phyloP scores from a whole-genome alignment of 2,113 vertebrate genomes.

The Urocynchramus pylzowi region DNA sequence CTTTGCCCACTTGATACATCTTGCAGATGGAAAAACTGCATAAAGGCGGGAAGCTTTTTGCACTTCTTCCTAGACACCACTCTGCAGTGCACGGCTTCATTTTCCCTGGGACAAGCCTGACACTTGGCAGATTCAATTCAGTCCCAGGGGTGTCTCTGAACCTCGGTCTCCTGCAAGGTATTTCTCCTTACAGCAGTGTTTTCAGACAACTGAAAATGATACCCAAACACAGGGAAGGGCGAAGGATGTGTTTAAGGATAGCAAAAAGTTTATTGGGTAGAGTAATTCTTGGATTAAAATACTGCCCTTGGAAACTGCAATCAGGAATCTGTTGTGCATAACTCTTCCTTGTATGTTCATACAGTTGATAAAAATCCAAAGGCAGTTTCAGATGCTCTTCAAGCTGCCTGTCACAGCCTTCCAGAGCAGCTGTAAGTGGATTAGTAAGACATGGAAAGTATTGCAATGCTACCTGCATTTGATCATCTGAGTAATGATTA shows the following conservation, averaged over 20 bases:
- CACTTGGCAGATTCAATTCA: background rate
- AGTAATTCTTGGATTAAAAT: constrained; percentile 4
- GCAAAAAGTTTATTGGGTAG: background rate
- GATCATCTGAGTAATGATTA: background rate
- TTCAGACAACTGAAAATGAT: background rate
- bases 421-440: constrained; percentile 48
- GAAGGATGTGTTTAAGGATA: background rate
- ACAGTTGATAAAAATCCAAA: constrained; percentile 22
- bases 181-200: background rate
- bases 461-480: constrained; percentile 22
- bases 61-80: background rate
- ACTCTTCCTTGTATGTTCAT: constrained; percentile 30
- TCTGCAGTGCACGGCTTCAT: accelerated
- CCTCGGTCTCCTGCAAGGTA: background rate
- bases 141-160: background rate
- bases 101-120: background rate
- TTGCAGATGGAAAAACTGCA: constrained; percentile 32
- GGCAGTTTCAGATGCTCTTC: constrained; percentile 10
- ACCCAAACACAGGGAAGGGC: background rate
- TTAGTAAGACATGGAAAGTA: constrained; percentile 53
- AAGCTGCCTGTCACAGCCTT: background rate
- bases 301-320: background rate
- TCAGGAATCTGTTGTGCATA: background rate
- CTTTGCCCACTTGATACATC: background rate
- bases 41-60: background rate